Base-by-base conservation (phyloP, 2,888 invertebrate genomes). In the Phymatocera aterrima region DNA sequence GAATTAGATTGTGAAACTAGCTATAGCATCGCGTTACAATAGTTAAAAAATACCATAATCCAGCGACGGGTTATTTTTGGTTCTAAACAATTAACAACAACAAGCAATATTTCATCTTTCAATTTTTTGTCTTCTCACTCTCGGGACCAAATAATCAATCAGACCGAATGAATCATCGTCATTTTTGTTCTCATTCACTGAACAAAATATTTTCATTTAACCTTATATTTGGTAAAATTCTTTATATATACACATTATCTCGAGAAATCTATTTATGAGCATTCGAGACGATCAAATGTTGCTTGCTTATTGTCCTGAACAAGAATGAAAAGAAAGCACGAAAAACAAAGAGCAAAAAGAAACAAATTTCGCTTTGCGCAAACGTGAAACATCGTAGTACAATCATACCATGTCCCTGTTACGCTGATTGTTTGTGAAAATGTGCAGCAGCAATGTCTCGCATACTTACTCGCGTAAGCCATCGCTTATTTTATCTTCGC, bases 1-100 rank as follows among this genome's bases (percentile, higher is more conserved):
- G n/a, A n/a, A 28, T 10, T 37, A 12, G 37, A 64, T 37, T 64
- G 64, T 64, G 64, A 64, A 64, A 64, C 64, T 64, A 64, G 37
- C 64, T 64, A 37, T 37, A 64, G 37, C n/a, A 64, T 64, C 37
- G 37, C 18, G 8, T 43, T 8, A 10, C 10, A 57, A 57, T 40
- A 51, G 28, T 28, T 8, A 28, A 57, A 28, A 57, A 15, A 21
- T 57, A 28, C 12, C n/a, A n/a, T n/a, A n/a, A n/a, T n/a, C 10
- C 2, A 51, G 18, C 0, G 24, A 21, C 21, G 4, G 40, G 15
- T 57, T 28, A 57, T 57, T 57, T 15, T 57, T 28, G 0, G 28
- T 57, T 57, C 37, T 61, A 61, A n/a, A 57, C 28, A 57, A 3
- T 28, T 51, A 28, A 10, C 12, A 21, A 64, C 64, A 64, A 64